Base-by-base conservation (phyloP, 2,888 invertebrate genomes). In the Eugnorisma glareosa region DNA sequence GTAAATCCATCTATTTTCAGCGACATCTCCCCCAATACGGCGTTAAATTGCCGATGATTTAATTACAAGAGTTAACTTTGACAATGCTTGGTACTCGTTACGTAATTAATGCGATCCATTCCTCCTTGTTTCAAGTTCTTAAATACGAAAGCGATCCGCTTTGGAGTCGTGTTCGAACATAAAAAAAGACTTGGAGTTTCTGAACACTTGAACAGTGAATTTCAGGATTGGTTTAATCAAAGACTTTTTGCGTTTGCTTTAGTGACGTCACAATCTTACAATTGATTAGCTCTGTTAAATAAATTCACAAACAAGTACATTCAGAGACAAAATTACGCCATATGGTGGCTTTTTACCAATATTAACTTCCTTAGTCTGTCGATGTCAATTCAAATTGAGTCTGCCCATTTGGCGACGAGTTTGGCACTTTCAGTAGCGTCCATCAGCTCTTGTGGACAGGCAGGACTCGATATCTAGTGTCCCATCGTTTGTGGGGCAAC, bases 61-160 rank as follows among this genome's bases (percentile, higher is more conserved):
- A 74, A 86, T 85, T 83, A 83, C 43, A 64, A 69, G 81, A 80
- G 48, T 72, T 75, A 86, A 83, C 81, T 85, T 86, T 74, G 72
- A 86, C 85, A 86, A 86, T 74, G 66, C 72, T 70, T n/a, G 69
- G 72, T 70, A 67, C 75, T 70, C 48, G 64, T 81, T 35, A 77
- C 57, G 81, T 82, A 77, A 79, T 86, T 82, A 86, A 84, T 74
- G 13, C 78, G 72, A 85, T 74, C 77, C 82, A 71, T 73, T 83
- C 71, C 61, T 72, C 21, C 61, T 72, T 74, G 72, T 70, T 76
- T 63, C 69, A 85, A 85, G 77, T 85, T 82, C 73, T 85, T 66
- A 57, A 82, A 82, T 74, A 67, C 48, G 77, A 77, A 74, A 77
- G 77, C 71, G 73, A 82, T 82, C 71, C 51, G 61, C 54, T 74